Base-by-base conservation (phyloP, 2,113 vertebrate species). In the Glaucomys volans region DNA sequence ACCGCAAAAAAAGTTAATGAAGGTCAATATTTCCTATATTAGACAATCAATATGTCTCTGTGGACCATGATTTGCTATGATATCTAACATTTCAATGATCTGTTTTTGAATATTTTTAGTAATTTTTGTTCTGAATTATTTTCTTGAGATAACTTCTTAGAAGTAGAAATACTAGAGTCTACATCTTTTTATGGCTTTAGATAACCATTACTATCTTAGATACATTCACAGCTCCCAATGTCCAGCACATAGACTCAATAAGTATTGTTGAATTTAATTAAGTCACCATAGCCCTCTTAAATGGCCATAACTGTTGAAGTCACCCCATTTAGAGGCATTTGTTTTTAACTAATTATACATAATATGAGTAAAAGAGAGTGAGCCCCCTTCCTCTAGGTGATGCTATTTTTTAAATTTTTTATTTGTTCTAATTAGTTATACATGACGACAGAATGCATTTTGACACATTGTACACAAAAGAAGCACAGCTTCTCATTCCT, bases 191-290 rank as follows among this genome's bases (percentile, higher is more conserved):
- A 57, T 57, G 59, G 16, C 20, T 86, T 96, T 91, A 86, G 37
- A 37, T 88, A 74, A 26, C 20, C 5, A 50, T 67, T 80, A 26
- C 32, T 90, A n/a, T 77, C 26, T 87, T 72, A 75, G 47, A 83
- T 90, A 54, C 35, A 74, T 82, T 40, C 44, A 44, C 42, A 2
- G 32, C 28, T 97, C 37, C n/a, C n/a, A 24, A 8, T 93, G 86
- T 74, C 32, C 86, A 54, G 24, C 47, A 75, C 40, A 40, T 28
- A 92, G 13, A 88, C 12, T 82, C 87, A 79, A 76, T 66, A 88
- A 92, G 44, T 82, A 35, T 47, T 97, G 37, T 24, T 95, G 44
- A 81, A 50, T 95, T 93, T 86, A 86, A 89, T 83, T 90, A 84
- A 89, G 79, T 90, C 76, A 90, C 32, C 35, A 80, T 30, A 32